These are phyloP conservation scores for Corynorhinus townsendii DNA, from an alignment of 2,113 vertebrate genomes.

Conservation along the genomic window DNA sequence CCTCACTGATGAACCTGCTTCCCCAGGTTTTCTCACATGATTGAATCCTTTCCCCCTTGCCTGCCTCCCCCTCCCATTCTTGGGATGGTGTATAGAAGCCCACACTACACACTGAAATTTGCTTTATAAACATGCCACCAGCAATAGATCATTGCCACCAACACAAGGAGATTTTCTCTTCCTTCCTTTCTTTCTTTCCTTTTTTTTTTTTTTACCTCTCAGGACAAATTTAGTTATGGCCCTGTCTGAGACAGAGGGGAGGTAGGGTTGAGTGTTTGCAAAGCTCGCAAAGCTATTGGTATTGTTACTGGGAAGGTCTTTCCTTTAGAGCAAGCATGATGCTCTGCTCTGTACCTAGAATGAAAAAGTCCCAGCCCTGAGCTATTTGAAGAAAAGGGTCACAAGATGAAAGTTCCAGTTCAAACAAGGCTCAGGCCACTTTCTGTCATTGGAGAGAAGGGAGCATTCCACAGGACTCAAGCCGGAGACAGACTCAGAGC, in stretches of 20 bases:
- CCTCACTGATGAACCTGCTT: not conserved
- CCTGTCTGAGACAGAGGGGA: not conserved
- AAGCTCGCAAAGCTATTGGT: not conserved
- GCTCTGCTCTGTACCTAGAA: not conserved
- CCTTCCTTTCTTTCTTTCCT: no score
- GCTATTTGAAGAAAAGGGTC: slow-evolving; percentile 14
- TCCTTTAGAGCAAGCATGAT: not conserved
- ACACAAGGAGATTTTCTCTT: not conserved
- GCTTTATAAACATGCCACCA: not conserved
- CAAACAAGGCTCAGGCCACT: not conserved
- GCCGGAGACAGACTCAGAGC: no score
- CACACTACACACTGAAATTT: not conserved
- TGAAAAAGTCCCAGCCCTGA: not conserved
- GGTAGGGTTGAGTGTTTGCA: not conserved
- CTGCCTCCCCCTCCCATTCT: not conserved
- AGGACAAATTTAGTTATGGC: not conserved
- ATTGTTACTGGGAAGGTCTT: not conserved
- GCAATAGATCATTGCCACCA: not conserved
- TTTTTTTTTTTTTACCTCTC: not conserved
- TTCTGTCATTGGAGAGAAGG: no score
- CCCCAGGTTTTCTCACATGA: no score
- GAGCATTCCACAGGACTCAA: no score
- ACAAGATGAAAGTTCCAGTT: not conserved
- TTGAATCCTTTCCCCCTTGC: not conserved
- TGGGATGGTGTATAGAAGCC: not conserved